phyloP scores from a whole-genome alignment of 1,140 invertebrate species.

The Matsumurasca onukii region DNA sequence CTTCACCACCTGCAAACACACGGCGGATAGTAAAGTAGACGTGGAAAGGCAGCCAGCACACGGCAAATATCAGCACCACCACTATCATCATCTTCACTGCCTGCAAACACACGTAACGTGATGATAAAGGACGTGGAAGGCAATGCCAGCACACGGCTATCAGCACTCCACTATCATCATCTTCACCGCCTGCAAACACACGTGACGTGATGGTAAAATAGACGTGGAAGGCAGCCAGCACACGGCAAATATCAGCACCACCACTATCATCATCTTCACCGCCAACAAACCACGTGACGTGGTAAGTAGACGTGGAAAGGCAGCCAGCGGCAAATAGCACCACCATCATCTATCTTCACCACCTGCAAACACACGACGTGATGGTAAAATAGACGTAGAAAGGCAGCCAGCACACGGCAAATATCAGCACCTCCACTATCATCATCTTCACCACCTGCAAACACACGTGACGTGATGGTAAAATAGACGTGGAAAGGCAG shows the following conservation, averaged over 20 bases:
- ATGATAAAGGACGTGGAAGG: background rate
- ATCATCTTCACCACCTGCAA: slow-evolving; percentile 68
- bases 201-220: slow-evolving; percentile 84
- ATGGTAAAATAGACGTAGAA: slow-evolving; percentile 90
- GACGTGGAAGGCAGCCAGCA: slow-evolving; percentile 93
- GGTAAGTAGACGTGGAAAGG: slow-evolving; percentile 92
- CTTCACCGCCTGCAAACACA: slow-evolving; percentile 54
- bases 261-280: slow-evolving; percentile 93
- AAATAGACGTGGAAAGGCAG: slow-evolving; percentile 91
- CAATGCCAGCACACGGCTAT: background rate
- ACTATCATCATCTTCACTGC: slow-evolving; percentile 95
- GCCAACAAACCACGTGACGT: slow-evolving; percentile 60
- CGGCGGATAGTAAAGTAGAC: slow-evolving; percentile 86
- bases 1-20: slow-evolving; percentile 75
- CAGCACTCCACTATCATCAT: background rate
- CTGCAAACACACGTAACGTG: slow-evolving; percentile 52
- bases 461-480: slow-evolving; percentile 53
- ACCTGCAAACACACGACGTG: slow-evolving; percentile 59
- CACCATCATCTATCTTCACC: background rate
- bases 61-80: slow-evolving; percentile 83
- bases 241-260: slow-evolving; percentile 79
- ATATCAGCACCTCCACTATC: slow-evolving; percentile 83
- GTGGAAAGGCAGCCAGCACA: slow-evolving; percentile 93
- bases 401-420: slow-evolving; percentile 90
- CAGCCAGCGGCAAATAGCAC: slow-evolving; percentile 65